Evolutionary conservation across 2,888 invertebrate species (phyloP).

Genomic region (Ceriagrion tenellum): DNA sequence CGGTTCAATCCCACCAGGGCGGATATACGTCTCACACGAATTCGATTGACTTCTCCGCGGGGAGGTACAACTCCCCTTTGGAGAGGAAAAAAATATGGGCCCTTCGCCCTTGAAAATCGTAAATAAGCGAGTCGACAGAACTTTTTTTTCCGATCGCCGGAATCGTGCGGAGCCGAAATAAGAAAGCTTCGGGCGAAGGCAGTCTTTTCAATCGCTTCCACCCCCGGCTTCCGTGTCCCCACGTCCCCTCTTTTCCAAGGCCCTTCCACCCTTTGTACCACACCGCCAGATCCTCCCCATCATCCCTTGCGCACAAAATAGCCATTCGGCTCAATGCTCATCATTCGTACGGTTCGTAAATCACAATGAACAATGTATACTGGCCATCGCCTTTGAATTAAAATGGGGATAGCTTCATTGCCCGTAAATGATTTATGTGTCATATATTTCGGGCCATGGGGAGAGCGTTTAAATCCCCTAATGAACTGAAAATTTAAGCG

Average conservation of each 20-base stretch:
- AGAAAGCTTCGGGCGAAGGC: neutral
- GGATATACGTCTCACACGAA: slow-evolving; percentile 49
- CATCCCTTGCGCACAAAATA: neutral
- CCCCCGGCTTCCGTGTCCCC: neutral
- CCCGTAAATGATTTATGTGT: neutral
- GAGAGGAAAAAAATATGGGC: neutral
- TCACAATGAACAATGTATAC: neutral
- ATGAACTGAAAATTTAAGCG: neutral
- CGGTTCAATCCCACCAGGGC: neutral
- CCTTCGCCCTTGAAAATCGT: slow-evolving; percentile 51
- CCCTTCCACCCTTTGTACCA: slow-evolving; percentile 17
- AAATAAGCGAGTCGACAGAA: slow-evolving; percentile 59
- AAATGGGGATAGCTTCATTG: neutral
- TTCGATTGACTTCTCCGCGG: slow-evolving; percentile 57
- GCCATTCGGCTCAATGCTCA: neutral
- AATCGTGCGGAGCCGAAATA: slow-evolving; percentile 2
- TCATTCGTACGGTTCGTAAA: slow-evolving; percentile 5
- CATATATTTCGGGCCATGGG: neutral
- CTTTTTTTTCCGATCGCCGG: slow-evolving; percentile 42
- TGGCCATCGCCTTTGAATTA: neutral
- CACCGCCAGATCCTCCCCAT: neutral
- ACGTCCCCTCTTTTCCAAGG: neutral
- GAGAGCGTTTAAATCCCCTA: neutral
- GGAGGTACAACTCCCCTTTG: neutral
- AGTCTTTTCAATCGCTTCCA: slow-evolving; percentile 15